phyloP scores from a whole-genome alignment of 2,113 vertebrate genomes.

The Calidris pugnax region DNA sequence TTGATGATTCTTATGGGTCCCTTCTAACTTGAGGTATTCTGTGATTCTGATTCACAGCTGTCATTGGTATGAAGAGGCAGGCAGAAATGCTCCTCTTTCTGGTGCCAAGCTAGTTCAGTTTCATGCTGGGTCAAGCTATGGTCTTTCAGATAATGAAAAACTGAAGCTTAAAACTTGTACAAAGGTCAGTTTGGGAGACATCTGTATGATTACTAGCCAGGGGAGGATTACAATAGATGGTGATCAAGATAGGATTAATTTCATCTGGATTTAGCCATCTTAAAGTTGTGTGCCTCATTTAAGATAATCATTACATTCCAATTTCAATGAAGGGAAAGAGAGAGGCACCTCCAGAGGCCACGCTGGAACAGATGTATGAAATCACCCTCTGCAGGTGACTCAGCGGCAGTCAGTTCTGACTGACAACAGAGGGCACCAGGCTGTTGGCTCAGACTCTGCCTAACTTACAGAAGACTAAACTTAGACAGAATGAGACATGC shows the following conservation, averaged over 20 bases:
- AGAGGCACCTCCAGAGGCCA: background rate
- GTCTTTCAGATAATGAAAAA: background rate
- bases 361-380: background rate
- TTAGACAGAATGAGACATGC: background rate
- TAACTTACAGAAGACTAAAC: background rate
- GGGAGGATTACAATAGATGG: background rate
- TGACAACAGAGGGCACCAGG: background rate
- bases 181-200: background rate
- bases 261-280: background rate
- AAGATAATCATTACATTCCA: background rate
- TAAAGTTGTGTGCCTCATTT: background rate
- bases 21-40: background rate
- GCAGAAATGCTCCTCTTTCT: background rate
- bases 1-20: background rate
- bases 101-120: background rate
- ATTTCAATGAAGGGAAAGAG: background rate
- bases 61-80: background rate
- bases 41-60: background rate
- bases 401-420: background rate
- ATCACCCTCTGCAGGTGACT: background rate
- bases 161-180: background rate
- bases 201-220: background rate
- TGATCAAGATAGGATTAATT: background rate
- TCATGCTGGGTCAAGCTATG: background rate
- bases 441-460: background rate